These are phyloP conservation scores for Lagria hirta DNA, from an alignment of 2,888 invertebrate species.

Conservation along the genomic window DNA sequence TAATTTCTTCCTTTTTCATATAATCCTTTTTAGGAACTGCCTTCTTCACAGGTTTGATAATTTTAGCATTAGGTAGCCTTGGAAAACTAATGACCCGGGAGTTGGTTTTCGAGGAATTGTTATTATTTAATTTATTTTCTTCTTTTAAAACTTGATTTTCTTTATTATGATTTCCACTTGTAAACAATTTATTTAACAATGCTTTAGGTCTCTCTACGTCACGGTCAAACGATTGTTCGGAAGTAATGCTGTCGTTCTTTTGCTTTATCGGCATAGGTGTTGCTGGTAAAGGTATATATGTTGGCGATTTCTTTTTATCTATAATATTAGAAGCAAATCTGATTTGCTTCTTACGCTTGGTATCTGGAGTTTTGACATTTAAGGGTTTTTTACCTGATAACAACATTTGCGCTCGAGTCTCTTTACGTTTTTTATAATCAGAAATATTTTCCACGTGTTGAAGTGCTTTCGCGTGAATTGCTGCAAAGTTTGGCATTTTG, in stretches of 20 bases:
- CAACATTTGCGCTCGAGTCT: slow-evolving; percentile 54
- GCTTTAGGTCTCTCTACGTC: too few species aligned
- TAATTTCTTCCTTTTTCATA: too few species aligned
- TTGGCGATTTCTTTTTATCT: slow-evolving; percentile 1
- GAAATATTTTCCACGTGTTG: slow-evolving; percentile 68
- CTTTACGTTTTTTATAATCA: slow-evolving; percentile 60
- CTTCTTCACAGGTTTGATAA: too few species aligned
- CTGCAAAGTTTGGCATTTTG: slow-evolving; percentile 69
- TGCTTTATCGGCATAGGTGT: slow-evolving; percentile 13
- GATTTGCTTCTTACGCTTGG: slow-evolving; percentile 3
- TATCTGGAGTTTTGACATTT: slow-evolving; percentile 1
- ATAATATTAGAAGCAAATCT: slow-evolving; percentile 5
- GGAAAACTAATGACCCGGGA: too few species aligned
- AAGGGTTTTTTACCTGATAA: slow-evolving; percentile 41
- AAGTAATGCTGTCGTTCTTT: neutral
- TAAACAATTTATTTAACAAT: too few species aligned
- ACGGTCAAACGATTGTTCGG: too few species aligned
- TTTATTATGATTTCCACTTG: too few species aligned
- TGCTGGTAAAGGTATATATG: slow-evolving; percentile 13
- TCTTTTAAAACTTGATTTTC: too few species aligned
- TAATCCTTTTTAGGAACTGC: too few species aligned
- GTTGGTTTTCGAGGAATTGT: too few species aligned
- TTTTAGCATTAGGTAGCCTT: too few species aligned
- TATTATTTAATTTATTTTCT: too few species aligned
- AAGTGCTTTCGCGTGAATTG: slow-evolving; percentile 66